phyloP scores from a whole-genome alignment of 2,113 vertebrate genomes.

The Mugil cephalus region DNA sequence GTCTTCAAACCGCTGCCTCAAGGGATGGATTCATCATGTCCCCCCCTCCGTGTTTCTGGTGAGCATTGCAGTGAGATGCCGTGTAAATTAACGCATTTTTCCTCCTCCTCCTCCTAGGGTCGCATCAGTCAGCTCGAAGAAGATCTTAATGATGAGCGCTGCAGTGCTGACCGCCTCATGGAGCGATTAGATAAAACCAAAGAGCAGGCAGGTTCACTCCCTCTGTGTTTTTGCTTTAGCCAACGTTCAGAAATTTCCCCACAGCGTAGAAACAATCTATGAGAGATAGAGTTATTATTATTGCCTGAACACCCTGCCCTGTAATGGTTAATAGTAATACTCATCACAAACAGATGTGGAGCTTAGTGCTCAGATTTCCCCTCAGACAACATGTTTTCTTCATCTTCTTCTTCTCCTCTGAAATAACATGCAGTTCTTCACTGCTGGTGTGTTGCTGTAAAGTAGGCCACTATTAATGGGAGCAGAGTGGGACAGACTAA shows the following conservation, averaged over 20 bases:
- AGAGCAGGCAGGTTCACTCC: conserved; percentile 79
- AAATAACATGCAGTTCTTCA: neutral
- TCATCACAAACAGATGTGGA: conserved; percentile 65
- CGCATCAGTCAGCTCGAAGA: conserved; percentile 89
- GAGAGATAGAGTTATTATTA: conserved; percentile 8
- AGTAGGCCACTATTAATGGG: conserved; percentile 63
- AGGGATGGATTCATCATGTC: neutral
- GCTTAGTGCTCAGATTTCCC: conserved; percentile 45
- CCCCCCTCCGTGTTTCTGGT: neutral
- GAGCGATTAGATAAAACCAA: conserved; percentile 90
- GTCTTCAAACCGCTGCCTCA: conserved; percentile 1
- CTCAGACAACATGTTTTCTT: conserved; percentile 21
- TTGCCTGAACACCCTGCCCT: conserved; percentile 32
- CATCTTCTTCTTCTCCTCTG: neutral
- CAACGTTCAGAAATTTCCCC: conserved; percentile 9
- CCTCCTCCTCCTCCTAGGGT: conserved; percentile 82
- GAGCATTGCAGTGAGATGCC: neutral
- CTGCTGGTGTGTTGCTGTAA: conserved; percentile 28
- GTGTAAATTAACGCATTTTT: conserved; percentile 13
- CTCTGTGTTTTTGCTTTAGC: conserved; percentile 5
- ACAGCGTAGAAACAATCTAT: neutral
- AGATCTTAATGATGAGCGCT: conserved; percentile 91
- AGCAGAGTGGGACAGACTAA: conserved; percentile 64
- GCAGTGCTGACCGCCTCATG: conserved; percentile 88
- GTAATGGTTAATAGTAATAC: conserved; percentile 62